Evolutionary conservation across 2,888 invertebrate genomes (phyloP).

Genomic region (Tolmerus cingulatus): DNA sequence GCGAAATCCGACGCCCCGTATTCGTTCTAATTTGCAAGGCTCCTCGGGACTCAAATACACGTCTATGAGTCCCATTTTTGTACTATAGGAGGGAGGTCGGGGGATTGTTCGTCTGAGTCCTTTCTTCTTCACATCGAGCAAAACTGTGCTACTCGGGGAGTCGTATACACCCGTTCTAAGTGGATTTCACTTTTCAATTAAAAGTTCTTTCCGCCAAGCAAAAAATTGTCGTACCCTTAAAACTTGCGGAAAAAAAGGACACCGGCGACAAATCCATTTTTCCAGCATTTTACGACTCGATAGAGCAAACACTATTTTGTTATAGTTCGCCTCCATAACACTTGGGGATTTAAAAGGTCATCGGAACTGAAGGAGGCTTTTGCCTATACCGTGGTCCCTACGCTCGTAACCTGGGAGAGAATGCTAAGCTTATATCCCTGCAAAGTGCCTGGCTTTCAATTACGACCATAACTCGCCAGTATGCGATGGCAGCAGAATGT

Average conservation of each 20-base stretch:
- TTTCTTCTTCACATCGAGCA: background rate
- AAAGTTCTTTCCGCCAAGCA: background rate
- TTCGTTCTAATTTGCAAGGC: background rate
- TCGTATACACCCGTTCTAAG: background rate
- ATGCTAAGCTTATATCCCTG: background rate
- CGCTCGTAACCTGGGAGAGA: background rate
- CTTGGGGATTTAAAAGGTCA: conserved; percentile 15
- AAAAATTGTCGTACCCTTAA: conserved; percentile 15
- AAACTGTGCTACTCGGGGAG: background rate
- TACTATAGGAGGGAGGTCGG: background rate
- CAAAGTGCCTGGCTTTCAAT: conserved; percentile 20
- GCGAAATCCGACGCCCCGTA: background rate
- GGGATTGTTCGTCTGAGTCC: background rate
- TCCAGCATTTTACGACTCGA: background rate
- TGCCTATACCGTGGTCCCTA: background rate
- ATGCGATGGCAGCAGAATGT: background rate
- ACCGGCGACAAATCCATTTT: background rate
- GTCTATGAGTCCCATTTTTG: background rate
- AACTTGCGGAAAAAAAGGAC: background rate
- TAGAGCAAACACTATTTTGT: background rate
- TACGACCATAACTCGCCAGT: background rate
- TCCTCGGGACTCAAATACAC: background rate
- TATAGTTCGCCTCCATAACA: background rate
- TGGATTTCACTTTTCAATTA: conserved; percentile 32
- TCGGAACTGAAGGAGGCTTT: background rate